phyloP scores from a whole-genome alignment of 2,888 invertebrate species.

The Lasioglossum calceatum region DNA sequence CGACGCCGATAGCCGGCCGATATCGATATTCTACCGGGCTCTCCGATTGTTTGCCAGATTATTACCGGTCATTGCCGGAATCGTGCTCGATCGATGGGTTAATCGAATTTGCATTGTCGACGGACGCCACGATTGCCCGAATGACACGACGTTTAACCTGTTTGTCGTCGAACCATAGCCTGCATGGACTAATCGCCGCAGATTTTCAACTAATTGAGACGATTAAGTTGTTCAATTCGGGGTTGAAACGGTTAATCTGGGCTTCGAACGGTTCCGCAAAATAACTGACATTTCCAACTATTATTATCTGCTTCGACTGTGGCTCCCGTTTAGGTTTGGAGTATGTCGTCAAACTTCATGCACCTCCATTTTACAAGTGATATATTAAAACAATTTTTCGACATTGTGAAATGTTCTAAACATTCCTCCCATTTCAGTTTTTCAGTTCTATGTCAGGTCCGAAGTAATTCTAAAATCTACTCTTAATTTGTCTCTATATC shows the following conservation, averaged over 20 bases:
- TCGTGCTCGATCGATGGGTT: constrained; percentile 7
- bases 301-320: background rate
- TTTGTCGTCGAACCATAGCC: background rate
- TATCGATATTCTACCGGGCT: constrained; percentile 35
- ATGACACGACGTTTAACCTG: constrained; percentile 14
- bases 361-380: background rate
- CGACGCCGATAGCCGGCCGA: constrained; percentile 23
- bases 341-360: background rate
- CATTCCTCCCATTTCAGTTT: background rate
- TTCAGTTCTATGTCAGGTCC: background rate
- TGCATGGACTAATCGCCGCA: background rate
- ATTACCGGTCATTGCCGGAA: constrained; percentile 21
- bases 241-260: background rate
- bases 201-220: constrained; percentile 2
- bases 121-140: background rate
- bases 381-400: background rate
- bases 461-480: background rate
- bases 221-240: background rate
- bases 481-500: too few species aligned
- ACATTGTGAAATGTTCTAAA: too few species aligned
- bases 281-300: background rate
- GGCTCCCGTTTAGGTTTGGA: background rate
- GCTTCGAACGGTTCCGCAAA: background rate
- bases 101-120: constrained; percentile 27
- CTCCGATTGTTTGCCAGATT: constrained; percentile 35